Evolutionary conservation across 2,888 invertebrate genomes (phyloP), one percentile per base, ranked within the genome.

Genomic region (Trissonchulus latispiculum): DNA sequence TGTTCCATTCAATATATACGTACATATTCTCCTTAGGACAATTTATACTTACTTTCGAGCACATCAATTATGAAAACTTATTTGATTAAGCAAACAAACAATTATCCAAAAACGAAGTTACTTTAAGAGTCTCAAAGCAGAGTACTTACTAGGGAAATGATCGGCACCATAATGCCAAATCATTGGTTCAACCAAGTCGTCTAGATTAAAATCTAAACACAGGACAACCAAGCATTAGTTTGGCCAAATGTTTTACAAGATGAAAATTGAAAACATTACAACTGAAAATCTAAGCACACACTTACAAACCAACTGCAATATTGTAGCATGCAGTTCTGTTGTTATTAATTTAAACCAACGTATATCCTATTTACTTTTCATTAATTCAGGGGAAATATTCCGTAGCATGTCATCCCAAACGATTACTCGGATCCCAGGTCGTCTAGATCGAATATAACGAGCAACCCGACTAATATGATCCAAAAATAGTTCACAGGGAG

Each of bases 381-480:
- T 77, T 76, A 78, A 75, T 28, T 76, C 78, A 23, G 74, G 75
- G 18, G 77, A 78, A 64, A 75, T 70, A 35, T 75, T 75, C 48
- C 71, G 70, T 18, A 82, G 72, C 82, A 82, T 82, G 74, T 82
- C 82, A 76, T 82, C 81, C 82, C 82, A 82, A 2, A 81, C 80
- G n/a, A 82, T 75, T n/a, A 81, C 78, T 23, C 23, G 8, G 3
- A 59, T 8, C 28, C 3, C n/a, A 3, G 61, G 36, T 28, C 70
- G 75, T 75, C 77, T 70, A 48, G 71, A 32, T 29, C 2, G 23
- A 1, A 74, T 77, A 73, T 77, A 77, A 32, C 75, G 66, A 1
- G 81, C 80, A 1, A 78, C 78, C 28, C 78, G 69, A 0, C 77
- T 76, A 59, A 81, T 81, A 71, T 81, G 81, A 76, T 78, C 78